Evolutionary conservation across 2,113 vertebrate species (phyloP).

Genomic region (Pterocles burchelli): DNA sequence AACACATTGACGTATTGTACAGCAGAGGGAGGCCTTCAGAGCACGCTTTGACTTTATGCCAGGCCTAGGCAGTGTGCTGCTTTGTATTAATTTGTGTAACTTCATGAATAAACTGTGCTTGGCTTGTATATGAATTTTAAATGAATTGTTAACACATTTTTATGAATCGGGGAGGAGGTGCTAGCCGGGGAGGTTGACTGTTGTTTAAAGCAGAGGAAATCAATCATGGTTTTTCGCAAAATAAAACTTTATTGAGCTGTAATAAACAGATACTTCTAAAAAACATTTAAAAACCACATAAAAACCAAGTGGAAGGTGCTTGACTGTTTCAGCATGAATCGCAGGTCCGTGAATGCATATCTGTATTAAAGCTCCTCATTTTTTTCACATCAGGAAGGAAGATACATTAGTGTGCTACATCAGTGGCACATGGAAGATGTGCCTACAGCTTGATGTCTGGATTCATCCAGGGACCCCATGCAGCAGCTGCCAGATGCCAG

Average conservation of each 20-base stretch:
- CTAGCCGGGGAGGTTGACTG: conserved; percentile 12
- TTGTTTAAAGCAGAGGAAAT: conserved; percentile 61
- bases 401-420: not conserved
- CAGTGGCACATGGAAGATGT: rapidly evolving
- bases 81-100: conserved; percentile 53
- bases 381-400: not conserved
- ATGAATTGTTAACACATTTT: conserved; percentile 69
- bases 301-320: conserved; percentile 34
- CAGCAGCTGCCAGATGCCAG: not conserved
- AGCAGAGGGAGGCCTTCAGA: conserved; percentile 44
- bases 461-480: rapidly evolving
- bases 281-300: conserved; percentile 42
- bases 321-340: not conserved
- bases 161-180: conserved; percentile 58
- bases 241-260: conserved; percentile 67
- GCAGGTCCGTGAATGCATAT: not conserved
- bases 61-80: conserved; percentile 37
- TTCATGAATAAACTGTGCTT: conserved; percentile 40
- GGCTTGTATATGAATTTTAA: conserved; percentile 62
- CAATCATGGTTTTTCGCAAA: conserved; percentile 30
- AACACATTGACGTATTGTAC: not conserved
- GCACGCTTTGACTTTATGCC: conserved; percentile 2
- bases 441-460: rapidly evolving
- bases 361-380: not conserved
- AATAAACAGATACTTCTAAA: conserved; percentile 66